These are phyloP conservation scores for Myanophis thanlyinensis DNA, from an alignment of 2,113 vertebrate genomes.

Conservation along the genomic window DNA sequence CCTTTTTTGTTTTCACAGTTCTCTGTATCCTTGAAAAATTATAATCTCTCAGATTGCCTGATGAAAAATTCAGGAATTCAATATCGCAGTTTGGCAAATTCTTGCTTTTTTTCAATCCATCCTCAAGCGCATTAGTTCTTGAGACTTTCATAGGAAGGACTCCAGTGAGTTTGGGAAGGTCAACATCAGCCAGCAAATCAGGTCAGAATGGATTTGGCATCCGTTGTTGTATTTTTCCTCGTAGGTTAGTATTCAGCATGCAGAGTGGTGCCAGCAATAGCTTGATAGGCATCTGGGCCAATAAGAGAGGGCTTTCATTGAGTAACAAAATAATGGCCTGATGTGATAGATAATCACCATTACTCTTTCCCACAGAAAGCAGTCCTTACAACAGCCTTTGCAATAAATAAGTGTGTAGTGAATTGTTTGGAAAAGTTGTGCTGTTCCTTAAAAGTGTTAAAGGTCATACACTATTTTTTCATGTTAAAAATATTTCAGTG, in stretches of 20 bases:
- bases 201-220: constrained; percentile 49
- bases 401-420: constrained; percentile 41
- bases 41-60: constrained; percentile 32
- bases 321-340: constrained; percentile 58
- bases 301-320: constrained; percentile 31
- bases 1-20: not conserved
- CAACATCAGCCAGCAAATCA: constrained; percentile 49
- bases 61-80: constrained; percentile 38
- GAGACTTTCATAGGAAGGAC: constrained; percentile 7
- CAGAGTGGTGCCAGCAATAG: constrained; percentile 23
- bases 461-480: constrained; percentile 17
- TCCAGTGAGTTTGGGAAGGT: constrained; percentile 58
- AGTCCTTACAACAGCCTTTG: constrained; percentile 53
- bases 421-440: constrained; percentile 45
- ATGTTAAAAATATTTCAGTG: constrained; percentile 14
- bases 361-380: constrained; percentile 59
- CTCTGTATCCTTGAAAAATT: constrained; percentile 1
- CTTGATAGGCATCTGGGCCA: not conserved
- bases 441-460: constrained; percentile 18
- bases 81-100: constrained; percentile 35
- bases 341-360: constrained; percentile 60
- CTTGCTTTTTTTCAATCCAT: constrained; percentile 52
- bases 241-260: constrained; percentile 49
- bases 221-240: constrained; percentile 37
- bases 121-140: constrained; percentile 41